phyloP scores from a whole-genome alignment of 2,797 vertebrate genomes.

The Lateolabrax maculatus region DNA sequence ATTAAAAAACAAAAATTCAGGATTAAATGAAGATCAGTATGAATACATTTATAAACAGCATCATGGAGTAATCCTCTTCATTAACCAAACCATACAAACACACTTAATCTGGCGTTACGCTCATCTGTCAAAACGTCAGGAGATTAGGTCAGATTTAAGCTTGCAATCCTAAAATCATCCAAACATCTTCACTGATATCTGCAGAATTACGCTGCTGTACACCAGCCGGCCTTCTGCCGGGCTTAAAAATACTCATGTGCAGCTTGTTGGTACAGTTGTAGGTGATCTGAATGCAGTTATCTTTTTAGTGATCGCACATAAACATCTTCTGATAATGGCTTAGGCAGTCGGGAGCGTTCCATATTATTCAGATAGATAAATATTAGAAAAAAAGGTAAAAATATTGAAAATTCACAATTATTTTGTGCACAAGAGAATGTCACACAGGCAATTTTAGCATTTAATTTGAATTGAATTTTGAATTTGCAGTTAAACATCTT shows the following conservation, averaged over 20 bases:
- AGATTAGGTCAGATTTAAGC: neutral
- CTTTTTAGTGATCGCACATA: rapidly evolving
- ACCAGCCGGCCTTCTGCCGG: no score
- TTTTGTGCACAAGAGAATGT: neutral
- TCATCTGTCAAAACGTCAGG: neutral
- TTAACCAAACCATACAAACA: no score
- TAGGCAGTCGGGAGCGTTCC: neutral
- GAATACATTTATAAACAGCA: no score
- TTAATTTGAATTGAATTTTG: no score
- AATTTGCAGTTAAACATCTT: no score
- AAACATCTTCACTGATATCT: neutral
- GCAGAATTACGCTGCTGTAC: neutral
- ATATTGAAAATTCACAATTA: neutral
- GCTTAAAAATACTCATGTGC: neutral
- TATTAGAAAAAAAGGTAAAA: neutral
- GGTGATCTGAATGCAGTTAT: neutral
- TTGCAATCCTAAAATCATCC: neutral
- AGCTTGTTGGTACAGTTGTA: neutral
- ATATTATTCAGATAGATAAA: neutral
- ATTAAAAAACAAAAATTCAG: no score
- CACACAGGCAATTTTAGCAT: neutral
- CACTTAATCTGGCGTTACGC: rapidly evolving
- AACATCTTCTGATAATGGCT: rapidly evolving
- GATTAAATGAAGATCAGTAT: no score
- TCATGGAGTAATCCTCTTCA: no score